phyloP scores from a whole-genome alignment of 2,113 vertebrate genomes.

The Grammomys surdaster region DNA sequence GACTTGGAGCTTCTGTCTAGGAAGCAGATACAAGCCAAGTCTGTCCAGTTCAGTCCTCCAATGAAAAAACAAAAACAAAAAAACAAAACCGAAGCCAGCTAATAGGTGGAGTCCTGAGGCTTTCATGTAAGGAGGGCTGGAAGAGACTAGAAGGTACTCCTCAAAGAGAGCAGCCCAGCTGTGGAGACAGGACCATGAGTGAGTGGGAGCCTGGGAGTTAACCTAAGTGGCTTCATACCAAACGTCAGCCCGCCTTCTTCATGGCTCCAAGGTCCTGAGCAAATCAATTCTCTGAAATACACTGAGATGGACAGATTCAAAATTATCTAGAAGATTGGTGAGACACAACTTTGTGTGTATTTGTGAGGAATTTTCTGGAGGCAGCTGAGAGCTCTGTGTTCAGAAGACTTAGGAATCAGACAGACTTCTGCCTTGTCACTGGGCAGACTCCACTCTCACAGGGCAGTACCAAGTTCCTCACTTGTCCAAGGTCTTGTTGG shows the following conservation, averaged over 20 bases:
- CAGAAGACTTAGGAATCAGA: not conserved
- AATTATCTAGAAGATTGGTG: not conserved
- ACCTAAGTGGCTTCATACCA: not conserved
- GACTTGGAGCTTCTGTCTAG: not conserved
- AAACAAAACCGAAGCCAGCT: not conserved
- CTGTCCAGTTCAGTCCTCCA: not conserved
- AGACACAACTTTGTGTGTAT: not conserved
- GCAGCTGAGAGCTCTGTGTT: not conserved
- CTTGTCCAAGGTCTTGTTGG: not conserved
- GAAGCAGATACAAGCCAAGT: not conserved
- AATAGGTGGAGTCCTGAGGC: too few relatives aligned
- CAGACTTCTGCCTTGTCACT: not conserved
- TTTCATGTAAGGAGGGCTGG: not conserved
- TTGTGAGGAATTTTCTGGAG: not conserved
- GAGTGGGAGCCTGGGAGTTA: not conserved
- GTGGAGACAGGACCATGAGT: not conserved
- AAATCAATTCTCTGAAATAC: not conserved
- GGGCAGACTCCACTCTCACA: not conserved
- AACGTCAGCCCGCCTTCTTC: not conserved
- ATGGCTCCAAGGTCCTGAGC: not conserved
- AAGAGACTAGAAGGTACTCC: not conserved
- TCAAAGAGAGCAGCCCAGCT: not conserved
- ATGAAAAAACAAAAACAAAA: not conserved
- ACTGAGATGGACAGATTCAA: not conserved
- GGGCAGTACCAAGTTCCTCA: not conserved